phyloP scores from a whole-genome alignment of 2,113 vertebrate species.

The Tapirus terrestris region DNA sequence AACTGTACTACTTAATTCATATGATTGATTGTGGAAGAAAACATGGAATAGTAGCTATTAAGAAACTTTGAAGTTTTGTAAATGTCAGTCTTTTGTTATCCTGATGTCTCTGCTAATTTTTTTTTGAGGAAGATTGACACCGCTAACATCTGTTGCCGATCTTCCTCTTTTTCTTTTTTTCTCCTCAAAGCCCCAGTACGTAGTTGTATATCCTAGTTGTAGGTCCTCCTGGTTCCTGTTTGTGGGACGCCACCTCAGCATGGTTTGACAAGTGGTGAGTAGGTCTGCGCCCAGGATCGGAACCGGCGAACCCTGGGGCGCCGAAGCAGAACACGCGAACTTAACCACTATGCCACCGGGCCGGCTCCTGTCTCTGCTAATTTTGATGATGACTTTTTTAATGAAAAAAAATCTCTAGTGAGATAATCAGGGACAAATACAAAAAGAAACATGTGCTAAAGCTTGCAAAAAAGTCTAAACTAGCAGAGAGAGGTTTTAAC shows the following conservation, averaged over 20 bases:
- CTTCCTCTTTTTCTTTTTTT: too few relatives aligned
- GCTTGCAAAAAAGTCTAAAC: neutral
- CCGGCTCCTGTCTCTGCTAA: neutral
- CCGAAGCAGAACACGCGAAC: too few relatives aligned
- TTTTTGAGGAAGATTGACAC: too few relatives aligned
- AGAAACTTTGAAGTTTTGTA: slow-evolving; percentile 9
- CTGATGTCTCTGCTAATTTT: slow-evolving; percentile 30
- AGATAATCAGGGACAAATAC: neutral
- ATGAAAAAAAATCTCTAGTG: neutral
- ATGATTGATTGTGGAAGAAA: slow-evolving; percentile 34
- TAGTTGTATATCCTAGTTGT: too few relatives aligned
- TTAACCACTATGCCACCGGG: too few relatives aligned
- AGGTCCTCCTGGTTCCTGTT: too few relatives aligned
- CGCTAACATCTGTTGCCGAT: too few relatives aligned
- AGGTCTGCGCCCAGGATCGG: too few relatives aligned
- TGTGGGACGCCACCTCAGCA: too few relatives aligned
- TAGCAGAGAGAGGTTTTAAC: neutral
- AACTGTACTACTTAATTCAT: neutral
- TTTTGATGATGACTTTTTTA: slow-evolving; percentile 58
- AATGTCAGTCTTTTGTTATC: slow-evolving; percentile 18
- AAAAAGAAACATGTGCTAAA: slow-evolving; percentile 14
- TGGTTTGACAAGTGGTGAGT: too few relatives aligned
- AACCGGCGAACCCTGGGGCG: too few relatives aligned
- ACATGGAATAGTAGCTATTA: neutral
- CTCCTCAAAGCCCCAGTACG: too few relatives aligned